Evolutionary conservation across 1,140 invertebrate species (phyloP).

Genomic region (Mamestra configurata): DNA sequence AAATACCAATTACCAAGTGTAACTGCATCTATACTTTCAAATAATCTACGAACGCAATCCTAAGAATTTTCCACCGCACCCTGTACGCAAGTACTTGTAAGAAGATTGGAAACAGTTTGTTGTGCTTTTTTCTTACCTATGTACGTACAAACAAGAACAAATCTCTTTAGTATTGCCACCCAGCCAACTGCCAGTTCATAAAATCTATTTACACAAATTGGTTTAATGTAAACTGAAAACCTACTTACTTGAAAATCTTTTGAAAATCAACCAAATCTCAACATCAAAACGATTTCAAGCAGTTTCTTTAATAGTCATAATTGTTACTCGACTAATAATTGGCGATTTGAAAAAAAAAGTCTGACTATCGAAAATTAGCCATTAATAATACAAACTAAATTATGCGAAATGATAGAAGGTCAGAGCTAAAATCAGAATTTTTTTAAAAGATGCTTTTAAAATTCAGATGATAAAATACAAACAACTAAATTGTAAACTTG

Average conservation of each 20-base stretch:
- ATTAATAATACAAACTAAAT: too few species aligned
- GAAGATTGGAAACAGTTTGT: conserved; percentile 40
- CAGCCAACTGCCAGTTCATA: background rate
- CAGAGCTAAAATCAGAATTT: background rate
- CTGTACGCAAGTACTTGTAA: conserved; percentile 27
- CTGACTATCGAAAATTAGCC: too few species aligned
- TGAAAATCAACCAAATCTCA: too few species aligned
- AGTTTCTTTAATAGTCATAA: too few species aligned
- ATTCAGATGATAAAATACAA: background rate
- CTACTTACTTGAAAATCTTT: too few species aligned
- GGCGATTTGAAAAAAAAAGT: too few species aligned
- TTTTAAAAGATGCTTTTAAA: background rate
- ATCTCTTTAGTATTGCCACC: background rate
- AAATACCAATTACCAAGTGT: too few species aligned
- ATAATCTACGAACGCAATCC: background rate
- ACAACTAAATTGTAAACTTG: background rate
- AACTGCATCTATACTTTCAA: too few species aligned
- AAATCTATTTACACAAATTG: background rate
- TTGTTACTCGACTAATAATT: too few species aligned
- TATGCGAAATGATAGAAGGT: too few species aligned
- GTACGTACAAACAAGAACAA: conserved; percentile 7
- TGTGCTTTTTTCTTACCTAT: conserved; percentile 9
- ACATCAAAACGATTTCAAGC: too few species aligned
- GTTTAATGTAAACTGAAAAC: background rate
- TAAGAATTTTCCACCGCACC: background rate